Evolutionary conservation across 2,797 vertebrate genomes (phyloP).

Genomic region (Mus spretus): DNA sequence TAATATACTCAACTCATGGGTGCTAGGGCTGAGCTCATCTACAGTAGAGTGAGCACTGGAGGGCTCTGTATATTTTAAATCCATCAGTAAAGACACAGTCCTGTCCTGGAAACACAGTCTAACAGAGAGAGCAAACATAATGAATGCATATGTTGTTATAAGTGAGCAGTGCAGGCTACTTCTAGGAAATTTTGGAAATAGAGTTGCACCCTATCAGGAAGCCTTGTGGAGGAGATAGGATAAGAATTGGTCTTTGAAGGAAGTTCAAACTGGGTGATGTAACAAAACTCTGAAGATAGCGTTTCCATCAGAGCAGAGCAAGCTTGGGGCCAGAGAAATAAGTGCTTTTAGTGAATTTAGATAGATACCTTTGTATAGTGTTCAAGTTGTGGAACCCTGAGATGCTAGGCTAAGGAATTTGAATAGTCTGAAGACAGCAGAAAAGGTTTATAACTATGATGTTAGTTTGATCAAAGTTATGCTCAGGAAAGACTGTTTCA

Average conservation of each 20-base stretch:
- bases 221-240: not conserved
- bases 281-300: not conserved
- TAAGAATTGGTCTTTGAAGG: slow-evolving; percentile 33
- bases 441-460: not conserved
- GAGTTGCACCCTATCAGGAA: not conserved
- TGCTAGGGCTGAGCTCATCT: not conserved
- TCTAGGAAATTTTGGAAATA: slow-evolving; percentile 31
- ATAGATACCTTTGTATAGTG: not conserved
- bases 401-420: not conserved
- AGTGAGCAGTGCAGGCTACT: not conserved
- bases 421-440: not conserved
- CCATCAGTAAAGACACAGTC: not conserved
- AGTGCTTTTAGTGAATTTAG: not conserved
- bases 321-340: not conserved
- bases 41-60: not conserved
- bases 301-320: not conserved
- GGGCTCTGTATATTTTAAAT: not conserved
- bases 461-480: not conserved
- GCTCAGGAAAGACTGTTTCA: not conserved
- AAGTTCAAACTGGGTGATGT: not conserved
- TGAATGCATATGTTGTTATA: not conserved
- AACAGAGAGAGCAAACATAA: not conserved
- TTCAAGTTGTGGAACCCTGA: not conserved
- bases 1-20: not conserved
- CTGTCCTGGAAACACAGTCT: not conserved